Conservation (phyloP, 1,140 invertebrate genomes). For the Goniozus legneri region DNA sequence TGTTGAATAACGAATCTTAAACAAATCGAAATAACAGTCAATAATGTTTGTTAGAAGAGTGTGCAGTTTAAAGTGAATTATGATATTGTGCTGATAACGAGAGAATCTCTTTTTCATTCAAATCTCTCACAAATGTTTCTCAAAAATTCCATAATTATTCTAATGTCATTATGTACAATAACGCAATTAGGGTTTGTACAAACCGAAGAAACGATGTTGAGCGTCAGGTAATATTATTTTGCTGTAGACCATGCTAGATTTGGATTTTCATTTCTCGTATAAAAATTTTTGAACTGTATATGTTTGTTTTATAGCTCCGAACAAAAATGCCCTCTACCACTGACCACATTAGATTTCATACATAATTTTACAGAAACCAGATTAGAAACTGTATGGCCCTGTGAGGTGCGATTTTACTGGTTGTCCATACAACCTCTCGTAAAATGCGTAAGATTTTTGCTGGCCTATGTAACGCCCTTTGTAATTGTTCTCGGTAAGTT, state of each 20-base stretch:
- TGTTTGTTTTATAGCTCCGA: slow-evolving; percentile 11
- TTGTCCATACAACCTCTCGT: slow-evolving; percentile 34
- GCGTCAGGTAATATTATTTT: background rate
- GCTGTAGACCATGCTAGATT: no score
- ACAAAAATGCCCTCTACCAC: slow-evolving; percentile 21
- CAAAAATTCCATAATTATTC: slow-evolving; percentile 3
- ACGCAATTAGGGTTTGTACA: background rate
- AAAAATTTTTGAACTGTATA: background rate
- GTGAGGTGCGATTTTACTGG: slow-evolving; percentile 39
- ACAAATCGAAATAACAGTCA: background rate
- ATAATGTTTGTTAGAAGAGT: background rate
- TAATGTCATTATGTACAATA: slow-evolving; percentile 5
- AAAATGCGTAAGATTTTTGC: slow-evolving; percentile 28
- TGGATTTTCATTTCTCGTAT: no score
- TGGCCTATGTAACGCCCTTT: slow-evolving; percentile 35
- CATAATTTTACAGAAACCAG: slow-evolving; percentile 25
- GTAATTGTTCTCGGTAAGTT: slow-evolving; percentile 41
- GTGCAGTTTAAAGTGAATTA: no score
- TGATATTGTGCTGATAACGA: no score
- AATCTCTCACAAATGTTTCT: slow-evolving; percentile 14
- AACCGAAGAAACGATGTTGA: background rate
- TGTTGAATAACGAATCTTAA: background rate
- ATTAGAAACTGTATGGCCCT: slow-evolving; percentile 38
- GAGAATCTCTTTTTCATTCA: no score
- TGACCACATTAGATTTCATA: slow-evolving; percentile 34